phyloP scores from a whole-genome alignment of 2,113 vertebrate species.

The Hucho hucho region DNA sequence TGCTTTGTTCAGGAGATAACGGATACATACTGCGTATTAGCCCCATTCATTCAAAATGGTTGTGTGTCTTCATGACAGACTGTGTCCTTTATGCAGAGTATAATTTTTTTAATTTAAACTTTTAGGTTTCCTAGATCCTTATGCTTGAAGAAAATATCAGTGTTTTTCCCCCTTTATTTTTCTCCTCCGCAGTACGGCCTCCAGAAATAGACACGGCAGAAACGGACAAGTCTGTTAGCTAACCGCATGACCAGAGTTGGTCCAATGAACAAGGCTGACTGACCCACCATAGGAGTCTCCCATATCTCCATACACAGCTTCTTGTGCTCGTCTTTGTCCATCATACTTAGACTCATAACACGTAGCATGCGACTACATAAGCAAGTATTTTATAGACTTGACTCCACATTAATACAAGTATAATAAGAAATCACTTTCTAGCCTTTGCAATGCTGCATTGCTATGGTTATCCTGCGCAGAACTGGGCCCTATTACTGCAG shows the following conservation, averaged over 20 bases:
- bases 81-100: constrained; percentile 52
- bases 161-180: constrained; percentile 62
- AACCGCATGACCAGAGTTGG: constrained; percentile 48
- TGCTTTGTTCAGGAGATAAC: constrained; percentile 32
- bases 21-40: constrained; percentile 21
- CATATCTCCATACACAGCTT: background rate
- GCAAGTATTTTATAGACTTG: too few relatives aligned
- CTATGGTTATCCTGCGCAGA: too few relatives aligned
- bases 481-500: too few relatives aligned
- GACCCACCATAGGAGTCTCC: background rate
- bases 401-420: too few relatives aligned
- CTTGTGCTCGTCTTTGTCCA: constrained; percentile 1
- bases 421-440: too few relatives aligned
- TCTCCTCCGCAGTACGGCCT: constrained; percentile 49
- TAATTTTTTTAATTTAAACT: constrained; percentile 46
- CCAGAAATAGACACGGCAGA: constrained; percentile 66
- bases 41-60: constrained; percentile 9
- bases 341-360: constrained; percentile 35
- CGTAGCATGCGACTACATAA: constrained; percentile 1
- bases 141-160: constrained; percentile 51
- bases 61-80: constrained; percentile 22
- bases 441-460: too few relatives aligned
- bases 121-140: constrained; percentile 55
- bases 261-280: constrained; percentile 22
- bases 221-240: constrained; percentile 51